phyloP scores from a whole-genome alignment of 2,888 invertebrate genomes.

The Melanotus villosus region DNA sequence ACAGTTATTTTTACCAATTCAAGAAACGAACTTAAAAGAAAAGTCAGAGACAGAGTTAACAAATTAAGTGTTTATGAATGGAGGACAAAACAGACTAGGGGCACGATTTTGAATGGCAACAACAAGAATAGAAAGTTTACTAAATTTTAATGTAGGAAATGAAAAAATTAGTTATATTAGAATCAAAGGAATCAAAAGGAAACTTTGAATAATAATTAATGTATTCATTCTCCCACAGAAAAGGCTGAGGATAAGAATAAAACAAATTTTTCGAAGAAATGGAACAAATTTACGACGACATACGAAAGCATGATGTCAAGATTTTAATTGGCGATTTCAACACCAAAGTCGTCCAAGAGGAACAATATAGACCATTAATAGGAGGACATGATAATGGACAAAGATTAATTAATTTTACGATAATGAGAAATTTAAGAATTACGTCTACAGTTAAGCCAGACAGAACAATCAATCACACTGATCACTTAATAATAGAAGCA shows the following conservation, averaged over 20 bases:
- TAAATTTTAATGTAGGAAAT: slow-evolving; percentile 2
- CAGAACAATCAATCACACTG: background rate
- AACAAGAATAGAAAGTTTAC: background rate
- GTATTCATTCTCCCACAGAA: background rate
- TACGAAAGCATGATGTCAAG: background rate
- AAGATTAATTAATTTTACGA: background rate
- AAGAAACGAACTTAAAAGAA: too few species aligned
- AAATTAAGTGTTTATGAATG: too few species aligned
- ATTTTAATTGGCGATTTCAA: slow-evolving; percentile 4
- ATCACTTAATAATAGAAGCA: background rate
- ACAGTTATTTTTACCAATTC: too few species aligned
- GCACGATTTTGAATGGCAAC: too few species aligned
- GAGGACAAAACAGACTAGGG: too few species aligned
- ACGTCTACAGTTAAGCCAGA: background rate
- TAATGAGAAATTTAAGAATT: background rate
- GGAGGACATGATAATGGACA: background rate
- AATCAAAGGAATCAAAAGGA: background rate
- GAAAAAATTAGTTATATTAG: background rate
- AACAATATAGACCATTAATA: background rate
- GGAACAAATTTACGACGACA: background rate
- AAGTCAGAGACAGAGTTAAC: too few species aligned
- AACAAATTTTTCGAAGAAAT: slow-evolving; percentile 1
- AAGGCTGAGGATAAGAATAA: background rate
- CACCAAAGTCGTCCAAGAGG: background rate
- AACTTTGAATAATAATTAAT: background rate